Evolutionary conservation across 2,113 vertebrate species (phyloP).

Genomic region (Xiphophorus couchianus): DNA sequence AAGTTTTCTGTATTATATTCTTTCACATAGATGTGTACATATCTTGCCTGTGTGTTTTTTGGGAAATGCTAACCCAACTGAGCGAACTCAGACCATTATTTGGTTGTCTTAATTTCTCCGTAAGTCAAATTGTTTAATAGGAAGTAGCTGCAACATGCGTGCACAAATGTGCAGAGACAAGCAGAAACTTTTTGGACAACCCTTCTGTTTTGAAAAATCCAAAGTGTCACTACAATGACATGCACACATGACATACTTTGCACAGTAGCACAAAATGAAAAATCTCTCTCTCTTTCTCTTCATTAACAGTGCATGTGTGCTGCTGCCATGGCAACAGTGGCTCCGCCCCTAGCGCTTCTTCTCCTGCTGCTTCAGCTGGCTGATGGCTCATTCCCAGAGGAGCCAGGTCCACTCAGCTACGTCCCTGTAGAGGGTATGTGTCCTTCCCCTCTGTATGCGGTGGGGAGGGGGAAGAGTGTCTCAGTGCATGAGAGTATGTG

Average conservation of each 20-base stretch:
- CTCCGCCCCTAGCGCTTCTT: slow-evolving; percentile 76
- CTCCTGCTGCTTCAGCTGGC: slow-evolving; percentile 80
- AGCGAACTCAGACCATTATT: slow-evolving; percentile 15
- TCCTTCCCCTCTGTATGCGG: slow-evolving; percentile 41
- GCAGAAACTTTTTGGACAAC: slow-evolving; percentile 40
- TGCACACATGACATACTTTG: slow-evolving; percentile 8
- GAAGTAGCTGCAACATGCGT: slow-evolving; percentile 18
- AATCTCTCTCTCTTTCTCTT: slow-evolving; percentile 43
- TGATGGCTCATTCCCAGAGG: slow-evolving; percentile 83
- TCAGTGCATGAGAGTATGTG: slow-evolving; percentile 25
- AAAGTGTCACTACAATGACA: slow-evolving; percentile 27
- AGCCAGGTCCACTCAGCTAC: slow-evolving; percentile 82
- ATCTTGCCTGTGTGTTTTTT: no score
- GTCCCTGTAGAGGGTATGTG: slow-evolving; percentile 81
- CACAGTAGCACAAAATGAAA: slow-evolving; percentile 19
- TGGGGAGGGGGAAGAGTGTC: neutral
- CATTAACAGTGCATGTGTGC: slow-evolving; percentile 73
- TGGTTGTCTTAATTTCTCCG: slow-evolving; percentile 35
- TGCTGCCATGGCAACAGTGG: slow-evolving; percentile 79
- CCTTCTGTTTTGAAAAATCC: slow-evolving; percentile 24
- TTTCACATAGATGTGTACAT: no score
- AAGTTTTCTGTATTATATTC: no score
- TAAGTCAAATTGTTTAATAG: slow-evolving; percentile 43
- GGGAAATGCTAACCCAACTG: neutral
- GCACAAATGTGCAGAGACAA: slow-evolving; percentile 4